A percentile compares a stretch with the other conserved stretches of the same genome.
These are phyloP conservation scores for Lanius collurio DNA, from an alignment of 2,113 vertebrate genomes.

Conservation along the genomic window DNA sequence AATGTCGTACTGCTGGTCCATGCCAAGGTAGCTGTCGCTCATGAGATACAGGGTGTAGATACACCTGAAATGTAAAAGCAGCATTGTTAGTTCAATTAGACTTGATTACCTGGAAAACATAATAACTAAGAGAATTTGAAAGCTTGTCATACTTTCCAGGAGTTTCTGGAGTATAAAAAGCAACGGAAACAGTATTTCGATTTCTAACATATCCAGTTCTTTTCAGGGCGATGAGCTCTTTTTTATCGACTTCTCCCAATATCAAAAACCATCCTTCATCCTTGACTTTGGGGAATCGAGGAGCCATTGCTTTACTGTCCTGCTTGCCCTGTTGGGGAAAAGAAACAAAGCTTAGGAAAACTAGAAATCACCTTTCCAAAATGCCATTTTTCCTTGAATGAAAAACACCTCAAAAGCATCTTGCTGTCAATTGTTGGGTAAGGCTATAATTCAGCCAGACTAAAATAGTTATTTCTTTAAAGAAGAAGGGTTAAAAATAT, in stretches of 20 bases:
- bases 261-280: slow-evolving; percentile 97
- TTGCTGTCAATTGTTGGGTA: background rate
- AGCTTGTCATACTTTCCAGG: slow-evolving; percentile 84
- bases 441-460: background rate
- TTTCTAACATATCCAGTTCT: slow-evolving; percentile 88
- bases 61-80: slow-evolving; percentile 73
- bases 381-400: background rate
- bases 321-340: slow-evolving; percentile 83
- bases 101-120: background rate
- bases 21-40: slow-evolving; percentile 96
- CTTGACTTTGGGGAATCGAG: slow-evolving; percentile 91
- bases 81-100: background rate
- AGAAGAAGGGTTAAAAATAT: background rate
- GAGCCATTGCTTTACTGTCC: slow-evolving; percentile 88
- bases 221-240: slow-evolving; percentile 91
- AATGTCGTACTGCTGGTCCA: slow-evolving; percentile 98
- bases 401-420: background rate
- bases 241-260: slow-evolving; percentile 91
- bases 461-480: background rate
- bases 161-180: slow-evolving; percentile 92
- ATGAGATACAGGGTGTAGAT: slow-evolving; percentile 97
- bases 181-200: slow-evolving; percentile 76
- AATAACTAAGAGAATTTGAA: background rate
- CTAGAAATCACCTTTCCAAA: background rate
- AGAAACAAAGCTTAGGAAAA: slow-evolving; percentile 5